phyloP scores from a whole-genome alignment of 2,888 invertebrate genomes.

The Hirudinaria manillensis region DNA sequence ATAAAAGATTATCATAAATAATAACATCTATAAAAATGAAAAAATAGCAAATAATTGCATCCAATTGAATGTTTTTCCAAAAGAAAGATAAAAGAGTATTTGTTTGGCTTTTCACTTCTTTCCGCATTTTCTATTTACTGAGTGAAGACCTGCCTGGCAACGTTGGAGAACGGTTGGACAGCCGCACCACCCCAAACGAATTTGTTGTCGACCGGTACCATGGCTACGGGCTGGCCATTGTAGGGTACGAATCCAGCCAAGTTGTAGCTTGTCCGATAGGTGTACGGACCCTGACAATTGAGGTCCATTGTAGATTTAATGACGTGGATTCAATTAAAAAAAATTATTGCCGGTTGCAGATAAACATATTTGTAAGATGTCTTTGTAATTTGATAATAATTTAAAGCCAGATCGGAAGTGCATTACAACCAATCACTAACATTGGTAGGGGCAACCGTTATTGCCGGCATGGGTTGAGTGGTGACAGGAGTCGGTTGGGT shows the following conservation, averaged over 20 bases:
- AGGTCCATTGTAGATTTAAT: not conserved
- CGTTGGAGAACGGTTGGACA: slow-evolving; percentile 9
- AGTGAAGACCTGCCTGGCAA: slow-evolving; percentile 1
- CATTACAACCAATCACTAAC: not conserved
- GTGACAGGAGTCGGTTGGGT: not conserved
- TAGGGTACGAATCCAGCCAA: slow-evolving; percentile 16
- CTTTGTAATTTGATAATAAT: too few species aligned
- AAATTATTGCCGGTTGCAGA: not conserved
- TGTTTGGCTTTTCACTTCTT: too few species aligned
- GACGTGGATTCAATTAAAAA: not conserved
- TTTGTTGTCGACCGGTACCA: slow-evolving; percentile 14
- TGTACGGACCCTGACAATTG: not conserved
- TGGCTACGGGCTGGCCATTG: not conserved
- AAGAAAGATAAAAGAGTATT: too few species aligned
- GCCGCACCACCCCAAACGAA: slow-evolving; percentile 3
- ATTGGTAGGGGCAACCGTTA: not conserved
- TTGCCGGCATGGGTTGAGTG: not conserved
- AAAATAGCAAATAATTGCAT: too few species aligned
- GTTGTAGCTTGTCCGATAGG: slow-evolving; percentile 10
- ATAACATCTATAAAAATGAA: too few species aligned
- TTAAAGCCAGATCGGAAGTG: too few species aligned
- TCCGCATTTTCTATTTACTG: not conserved
- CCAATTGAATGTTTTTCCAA: too few species aligned
- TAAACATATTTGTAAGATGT: not conserved
- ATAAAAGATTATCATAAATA: too few species aligned